Conservation (phyloP, 2,113 vertebrate species). For the Rhea americana region DNA sequence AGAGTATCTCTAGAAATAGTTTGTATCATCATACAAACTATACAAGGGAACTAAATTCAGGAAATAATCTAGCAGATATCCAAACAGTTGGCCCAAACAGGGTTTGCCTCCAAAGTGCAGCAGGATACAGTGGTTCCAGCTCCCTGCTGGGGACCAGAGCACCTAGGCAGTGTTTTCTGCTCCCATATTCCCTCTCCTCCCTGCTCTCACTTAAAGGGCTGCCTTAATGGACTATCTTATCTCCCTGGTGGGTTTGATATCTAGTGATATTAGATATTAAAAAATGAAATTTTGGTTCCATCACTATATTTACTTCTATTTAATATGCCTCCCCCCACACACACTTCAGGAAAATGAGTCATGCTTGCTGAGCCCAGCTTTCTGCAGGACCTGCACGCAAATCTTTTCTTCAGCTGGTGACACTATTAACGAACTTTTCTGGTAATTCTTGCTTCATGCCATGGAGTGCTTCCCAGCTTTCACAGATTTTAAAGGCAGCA, state of each 20-base stretch:
- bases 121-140: neutral
- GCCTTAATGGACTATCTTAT: neutral
- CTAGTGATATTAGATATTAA: neutral
- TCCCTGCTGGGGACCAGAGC: neutral
- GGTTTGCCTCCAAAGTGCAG: neutral
- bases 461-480: neutral
- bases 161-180: neutral
- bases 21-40: neutral
- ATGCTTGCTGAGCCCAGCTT: neutral
- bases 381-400: neutral
- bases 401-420: neutral
- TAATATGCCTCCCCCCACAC: fast-evolving
- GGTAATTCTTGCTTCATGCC: neutral
- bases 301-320: neutral
- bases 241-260: neutral
- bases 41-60: neutral
- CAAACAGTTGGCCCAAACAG: neutral
- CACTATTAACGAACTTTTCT: neutral
- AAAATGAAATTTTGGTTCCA: neutral
- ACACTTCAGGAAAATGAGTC: neutral
- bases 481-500: neutral
- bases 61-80: neutral
- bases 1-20: neutral
- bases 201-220: neutral
- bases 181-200: neutral